Percentiles rank a stretch among this genome's conserved stretches.
These are phyloP conservation scores for Pseudopodoces humilis DNA, from an alignment of 2,113 vertebrate genomes.

Conservation along the genomic window DNA sequence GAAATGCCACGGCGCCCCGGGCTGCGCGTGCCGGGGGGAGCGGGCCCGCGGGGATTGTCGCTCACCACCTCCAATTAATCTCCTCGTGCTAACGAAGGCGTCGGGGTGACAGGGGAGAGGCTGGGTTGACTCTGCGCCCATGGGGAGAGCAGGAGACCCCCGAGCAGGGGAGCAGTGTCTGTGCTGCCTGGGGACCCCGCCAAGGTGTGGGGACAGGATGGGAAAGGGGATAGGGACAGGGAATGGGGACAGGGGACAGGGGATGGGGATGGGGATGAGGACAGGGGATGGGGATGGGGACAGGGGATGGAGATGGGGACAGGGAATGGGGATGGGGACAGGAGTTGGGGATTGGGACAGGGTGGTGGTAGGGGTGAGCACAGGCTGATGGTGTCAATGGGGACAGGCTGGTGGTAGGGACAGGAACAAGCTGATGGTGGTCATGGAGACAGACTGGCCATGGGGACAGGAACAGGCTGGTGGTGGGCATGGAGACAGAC, in stretches of 20 bases:
- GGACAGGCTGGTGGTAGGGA: not conserved
- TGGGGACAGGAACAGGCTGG: accelerated
- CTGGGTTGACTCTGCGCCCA: not conserved
- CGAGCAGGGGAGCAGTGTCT: accelerated
- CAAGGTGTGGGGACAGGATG: accelerated
- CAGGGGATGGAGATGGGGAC: no score
- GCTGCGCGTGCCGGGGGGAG: not conserved
- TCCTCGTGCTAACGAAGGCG: conserved; percentile 22
- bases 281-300: no score
- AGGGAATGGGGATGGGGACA: no score
- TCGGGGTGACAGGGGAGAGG: not conserved
- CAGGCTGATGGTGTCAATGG: no score
- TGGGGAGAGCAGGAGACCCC: not conserved
- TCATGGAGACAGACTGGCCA: not conserved
- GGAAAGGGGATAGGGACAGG: not conserved
- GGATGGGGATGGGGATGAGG: no score
- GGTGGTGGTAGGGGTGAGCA: accelerated
- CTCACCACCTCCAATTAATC: conserved; percentile 51
- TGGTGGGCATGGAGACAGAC: not conserved
- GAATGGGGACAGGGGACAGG: not conserved
- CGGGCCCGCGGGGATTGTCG: not conserved
- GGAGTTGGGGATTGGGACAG: no score
- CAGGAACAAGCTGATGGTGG: accelerated
- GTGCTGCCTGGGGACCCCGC: accelerated
- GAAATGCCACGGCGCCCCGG: conserved; percentile 60